Evolutionary conservation across 2,888 invertebrate genomes (phyloP).

Genomic region (Lepas anatifera): DNA sequence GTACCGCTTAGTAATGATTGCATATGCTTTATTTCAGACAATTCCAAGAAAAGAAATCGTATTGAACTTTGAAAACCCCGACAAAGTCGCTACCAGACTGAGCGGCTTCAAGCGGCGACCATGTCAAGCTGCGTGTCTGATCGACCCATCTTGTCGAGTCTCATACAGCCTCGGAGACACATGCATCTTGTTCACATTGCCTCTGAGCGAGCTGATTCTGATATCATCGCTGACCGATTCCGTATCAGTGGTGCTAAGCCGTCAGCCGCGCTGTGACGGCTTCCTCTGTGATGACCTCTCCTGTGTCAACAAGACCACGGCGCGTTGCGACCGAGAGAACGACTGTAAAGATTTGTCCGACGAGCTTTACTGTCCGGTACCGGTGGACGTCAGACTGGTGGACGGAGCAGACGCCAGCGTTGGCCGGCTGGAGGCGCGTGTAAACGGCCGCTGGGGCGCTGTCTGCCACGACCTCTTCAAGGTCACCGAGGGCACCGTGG

Average conservation of each 20-base stretch:
- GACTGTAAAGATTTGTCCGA: slow-evolving; percentile 4
- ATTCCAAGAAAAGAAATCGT: no score
- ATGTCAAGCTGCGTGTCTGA: neutral
- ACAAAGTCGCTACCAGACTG: neutral
- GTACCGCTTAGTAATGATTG: no score
- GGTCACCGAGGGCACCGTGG: neutral
- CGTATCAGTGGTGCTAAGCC: neutral
- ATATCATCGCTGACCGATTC: no score
- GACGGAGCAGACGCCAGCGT: neutral
- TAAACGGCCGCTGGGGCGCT: neutral
- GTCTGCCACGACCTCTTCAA: neutral
- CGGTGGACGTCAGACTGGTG: neutral
- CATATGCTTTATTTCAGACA: no score
- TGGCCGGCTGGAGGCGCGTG: neutral
- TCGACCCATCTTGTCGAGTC: neutral
- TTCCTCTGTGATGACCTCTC: neutral
- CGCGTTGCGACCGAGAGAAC: neutral
- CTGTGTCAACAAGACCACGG: neutral
- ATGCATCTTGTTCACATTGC: neutral
- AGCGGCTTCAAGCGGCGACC: no score
- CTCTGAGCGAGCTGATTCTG: neutral
- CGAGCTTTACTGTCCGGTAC: neutral
- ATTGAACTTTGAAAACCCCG: no score
- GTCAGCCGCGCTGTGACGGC: neutral
- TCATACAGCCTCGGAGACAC: no score